A percentile compares a stretch with the other conserved stretches of the same genome.
These are phyloP conservation scores for Drosophila funebris DNA, from an alignment of 1,140 invertebrate species.

Conservation along the genomic window DNA sequence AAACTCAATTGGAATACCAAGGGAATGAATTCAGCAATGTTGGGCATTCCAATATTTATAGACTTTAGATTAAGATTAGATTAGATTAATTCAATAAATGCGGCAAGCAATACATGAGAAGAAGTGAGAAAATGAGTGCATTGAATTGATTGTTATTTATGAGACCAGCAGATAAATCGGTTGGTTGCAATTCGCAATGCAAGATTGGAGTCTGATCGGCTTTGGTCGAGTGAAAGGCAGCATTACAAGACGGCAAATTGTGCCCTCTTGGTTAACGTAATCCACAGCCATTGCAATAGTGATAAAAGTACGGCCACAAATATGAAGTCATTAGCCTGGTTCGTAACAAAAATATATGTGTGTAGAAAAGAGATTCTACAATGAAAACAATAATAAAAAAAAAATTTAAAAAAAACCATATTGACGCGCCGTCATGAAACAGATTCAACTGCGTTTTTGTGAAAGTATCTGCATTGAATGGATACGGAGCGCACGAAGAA, in stretches of 20 bases:
- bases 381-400: conserved; percentile 23
- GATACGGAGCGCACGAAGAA: conserved; percentile 48
- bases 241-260: neutral
- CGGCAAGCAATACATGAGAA: neutral
- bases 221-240: conserved; percentile 1
- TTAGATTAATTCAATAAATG: neutral
- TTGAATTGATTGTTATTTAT: neutral
- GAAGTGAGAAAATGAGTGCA: neutral
- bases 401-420: conserved; percentile 34
- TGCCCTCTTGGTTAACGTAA: conserved; percentile 23
- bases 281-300: conserved; percentile 46
- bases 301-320: conserved; percentile 48
- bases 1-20: neutral
- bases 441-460: conserved; percentile 63
- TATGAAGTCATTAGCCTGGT: conserved; percentile 18
- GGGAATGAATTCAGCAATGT: neutral
- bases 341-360: conserved; percentile 9
- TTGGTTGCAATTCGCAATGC: neutral
- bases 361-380: conserved; percentile 24
- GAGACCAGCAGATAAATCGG: neutral
- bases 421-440: conserved; percentile 54
- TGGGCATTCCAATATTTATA: neutral
- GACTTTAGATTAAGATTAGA: neutral
- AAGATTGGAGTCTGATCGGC: neutral
- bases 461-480: conserved; percentile 58